Evolutionary conservation across 2,888 invertebrate genomes (phyloP).

Genomic region (Epistrophe eligans): DNA sequence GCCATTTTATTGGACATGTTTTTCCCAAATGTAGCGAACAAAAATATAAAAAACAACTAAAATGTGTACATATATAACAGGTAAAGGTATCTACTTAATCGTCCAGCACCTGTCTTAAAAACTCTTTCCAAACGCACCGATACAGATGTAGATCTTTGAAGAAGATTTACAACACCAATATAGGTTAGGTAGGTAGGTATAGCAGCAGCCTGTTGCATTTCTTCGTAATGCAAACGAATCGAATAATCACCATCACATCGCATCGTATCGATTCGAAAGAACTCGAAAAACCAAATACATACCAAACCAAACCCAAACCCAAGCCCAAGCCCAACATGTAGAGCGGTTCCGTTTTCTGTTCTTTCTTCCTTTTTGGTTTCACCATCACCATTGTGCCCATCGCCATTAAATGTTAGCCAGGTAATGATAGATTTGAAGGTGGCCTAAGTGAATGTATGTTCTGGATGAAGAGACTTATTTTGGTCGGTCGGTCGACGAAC

Average conservation of each 20-base stretch:
- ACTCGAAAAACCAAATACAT: slow-evolving; percentile 28
- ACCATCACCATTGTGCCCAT: slow-evolving; percentile 33
- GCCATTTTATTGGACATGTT: slow-evolving; percentile 66
- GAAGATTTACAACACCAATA: slow-evolving; percentile 59
- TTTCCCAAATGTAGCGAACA: slow-evolving; percentile 53
- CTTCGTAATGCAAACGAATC: slow-evolving; percentile 53
- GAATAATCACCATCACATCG: slow-evolving; percentile 39
- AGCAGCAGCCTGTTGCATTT: slow-evolving; percentile 69
- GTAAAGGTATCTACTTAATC: slow-evolving; percentile 46
- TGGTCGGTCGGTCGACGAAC: too few relatives aligned
- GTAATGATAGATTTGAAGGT: slow-evolving; percentile 75
- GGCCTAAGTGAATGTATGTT: slow-evolving; percentile 69
- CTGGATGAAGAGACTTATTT: slow-evolving; percentile 22
- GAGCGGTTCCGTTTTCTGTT: slow-evolving; percentile 31
- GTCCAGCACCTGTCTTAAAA: slow-evolving; percentile 70
- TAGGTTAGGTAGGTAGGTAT: neutral
- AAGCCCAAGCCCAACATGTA: slow-evolving; percentile 49
- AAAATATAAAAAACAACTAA: slow-evolving; percentile 27
- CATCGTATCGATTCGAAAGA: slow-evolving; percentile 19
- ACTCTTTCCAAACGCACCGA: slow-evolving; percentile 51
- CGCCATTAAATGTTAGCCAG: slow-evolving; percentile 38
- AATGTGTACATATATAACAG: slow-evolving; percentile 4
- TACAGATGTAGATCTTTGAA: slow-evolving; percentile 58
- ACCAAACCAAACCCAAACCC: too few relatives aligned
- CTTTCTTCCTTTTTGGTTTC: slow-evolving; percentile 3